Evolutionary conservation across 37 sponge, comb jelly and placozoan genomes (phyloP).

Genomic region (Cliona cf. orientalis): DNA sequence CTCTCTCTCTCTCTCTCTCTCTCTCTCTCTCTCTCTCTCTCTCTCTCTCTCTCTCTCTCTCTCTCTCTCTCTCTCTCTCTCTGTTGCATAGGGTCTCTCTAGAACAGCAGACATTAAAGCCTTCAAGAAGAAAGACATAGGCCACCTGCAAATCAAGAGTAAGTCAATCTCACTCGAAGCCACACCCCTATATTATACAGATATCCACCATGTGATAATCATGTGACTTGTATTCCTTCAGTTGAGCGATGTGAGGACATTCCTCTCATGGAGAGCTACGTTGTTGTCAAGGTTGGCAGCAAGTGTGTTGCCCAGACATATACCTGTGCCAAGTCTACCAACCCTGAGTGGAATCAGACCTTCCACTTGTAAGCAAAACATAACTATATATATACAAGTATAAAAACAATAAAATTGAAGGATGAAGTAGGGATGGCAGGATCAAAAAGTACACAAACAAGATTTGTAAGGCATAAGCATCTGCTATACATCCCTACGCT

Average conservation of each 20-base stretch:
- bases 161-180: neutral
- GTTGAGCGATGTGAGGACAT: conserved; percentile 47
- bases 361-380: conserved; percentile 78
- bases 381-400: too few species aligned
- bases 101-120: conserved; percentile 6
- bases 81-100: conserved; percentile 13
- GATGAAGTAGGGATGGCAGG: too few species aligned
- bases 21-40: neutral
- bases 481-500: too few species aligned
- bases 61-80: neutral
- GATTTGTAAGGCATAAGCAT: too few species aligned
- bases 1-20: conserved; percentile 27
- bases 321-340: conserved; percentile 59
- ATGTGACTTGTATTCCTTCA: neutral
- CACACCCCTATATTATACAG: neutral
- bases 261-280: conserved; percentile 30
- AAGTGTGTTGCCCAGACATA: conserved; percentile 67
- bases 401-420: too few species aligned
- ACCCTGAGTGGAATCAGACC: conserved; percentile 85
- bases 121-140: conserved; percentile 51
- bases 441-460: too few species aligned
- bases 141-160: conserved; percentile 64
- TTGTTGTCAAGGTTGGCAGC: conserved; percentile 82
- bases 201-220: conserved; percentile 4
- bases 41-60: neutral